Evolutionary conservation across 1,140 invertebrate genomes (phyloP).

Genomic region (Drosophila nannoptera): DNA sequence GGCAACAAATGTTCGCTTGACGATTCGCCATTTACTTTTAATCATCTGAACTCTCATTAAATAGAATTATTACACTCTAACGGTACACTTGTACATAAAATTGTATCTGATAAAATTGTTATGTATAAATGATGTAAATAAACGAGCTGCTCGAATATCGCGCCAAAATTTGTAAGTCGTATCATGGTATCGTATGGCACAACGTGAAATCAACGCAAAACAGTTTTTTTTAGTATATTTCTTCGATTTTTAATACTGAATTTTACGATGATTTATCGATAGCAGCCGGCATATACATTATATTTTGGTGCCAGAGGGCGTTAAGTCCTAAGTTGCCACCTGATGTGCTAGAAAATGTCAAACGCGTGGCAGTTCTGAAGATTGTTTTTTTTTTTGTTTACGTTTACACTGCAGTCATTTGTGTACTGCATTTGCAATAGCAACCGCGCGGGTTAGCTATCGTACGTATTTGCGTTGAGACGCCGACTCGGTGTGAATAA

Average conservation of each 20-base stretch:
- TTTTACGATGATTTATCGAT: not conserved
- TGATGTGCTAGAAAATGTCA: constrained; percentile 47
- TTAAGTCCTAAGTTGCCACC: constrained; percentile 28
- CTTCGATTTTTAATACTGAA: not conserved
- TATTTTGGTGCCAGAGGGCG: constrained; percentile 27
- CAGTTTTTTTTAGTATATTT: constrained; percentile 29
- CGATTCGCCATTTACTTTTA: constrained; percentile 53
- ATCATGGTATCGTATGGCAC: not conserved
- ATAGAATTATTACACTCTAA: not conserved
- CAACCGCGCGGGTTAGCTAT: constrained; percentile 9
- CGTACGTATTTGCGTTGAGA: constrained; percentile 1
- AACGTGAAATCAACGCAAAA: not conserved
- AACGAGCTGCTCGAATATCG: constrained; percentile 23
- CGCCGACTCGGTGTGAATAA: constrained; percentile 8
- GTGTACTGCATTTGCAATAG: constrained; percentile 38
- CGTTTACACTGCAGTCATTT: constrained; percentile 54
- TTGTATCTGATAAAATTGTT: constrained; percentile 26
- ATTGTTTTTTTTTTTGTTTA: constrained; percentile 60
- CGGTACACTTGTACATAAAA: constrained; percentile 1
- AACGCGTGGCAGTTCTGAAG: constrained; percentile 49
- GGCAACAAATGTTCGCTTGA: constrained; percentile 10
- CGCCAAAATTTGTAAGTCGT: too few species aligned
- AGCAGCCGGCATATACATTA: constrained; percentile 8
- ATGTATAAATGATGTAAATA: constrained; percentile 30
- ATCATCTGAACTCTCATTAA: constrained; percentile 38